Evolutionary conservation across 2,113 vertebrate species (phyloP).

Genomic region (Ursus arctos): DNA sequence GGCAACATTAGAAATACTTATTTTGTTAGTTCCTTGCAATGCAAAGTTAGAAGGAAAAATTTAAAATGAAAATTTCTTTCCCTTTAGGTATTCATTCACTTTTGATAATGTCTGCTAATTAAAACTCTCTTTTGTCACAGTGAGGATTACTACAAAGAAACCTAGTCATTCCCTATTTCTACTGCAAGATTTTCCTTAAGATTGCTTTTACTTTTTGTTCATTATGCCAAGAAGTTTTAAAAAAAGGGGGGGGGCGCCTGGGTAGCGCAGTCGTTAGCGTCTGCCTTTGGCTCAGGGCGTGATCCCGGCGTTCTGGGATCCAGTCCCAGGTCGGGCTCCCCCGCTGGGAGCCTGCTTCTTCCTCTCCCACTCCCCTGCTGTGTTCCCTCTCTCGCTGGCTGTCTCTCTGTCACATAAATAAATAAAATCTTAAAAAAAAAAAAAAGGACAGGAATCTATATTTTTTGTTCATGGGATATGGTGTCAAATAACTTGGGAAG

Average conservation of each 20-base stretch:
- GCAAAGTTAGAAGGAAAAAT: conserved; percentile 46
- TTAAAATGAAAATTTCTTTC: neutral
- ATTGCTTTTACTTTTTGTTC: conserved; percentile 35
- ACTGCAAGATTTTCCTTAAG: conserved; percentile 44
- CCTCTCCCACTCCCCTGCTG: no score
- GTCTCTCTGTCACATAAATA: no score
- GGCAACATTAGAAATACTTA: conserved; percentile 3
- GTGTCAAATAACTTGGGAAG: neutral
- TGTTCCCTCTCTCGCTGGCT: no score
- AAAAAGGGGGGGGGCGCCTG: no score
- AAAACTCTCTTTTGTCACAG: conserved; percentile 54
- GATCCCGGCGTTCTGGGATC: no score
- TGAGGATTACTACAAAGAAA: conserved; percentile 36
- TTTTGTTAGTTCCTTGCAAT: conserved; percentile 66
- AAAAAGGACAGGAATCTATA: neutral
- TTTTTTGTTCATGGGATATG: neutral
- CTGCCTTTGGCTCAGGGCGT: no score
- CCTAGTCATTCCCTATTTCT: conserved; percentile 48
- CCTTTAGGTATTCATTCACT: conserved; percentile 61
- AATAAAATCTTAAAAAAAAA: neutral
- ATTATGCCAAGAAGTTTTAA: conserved; percentile 32
- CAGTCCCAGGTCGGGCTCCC: no score
- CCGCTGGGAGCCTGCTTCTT: no score
- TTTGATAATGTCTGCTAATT: conserved; percentile 72
- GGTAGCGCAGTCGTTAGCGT: no score